Conservation (phyloP, 53 echinoderm and acorn worm species). For the Paracentrotus lividus region DNA sequence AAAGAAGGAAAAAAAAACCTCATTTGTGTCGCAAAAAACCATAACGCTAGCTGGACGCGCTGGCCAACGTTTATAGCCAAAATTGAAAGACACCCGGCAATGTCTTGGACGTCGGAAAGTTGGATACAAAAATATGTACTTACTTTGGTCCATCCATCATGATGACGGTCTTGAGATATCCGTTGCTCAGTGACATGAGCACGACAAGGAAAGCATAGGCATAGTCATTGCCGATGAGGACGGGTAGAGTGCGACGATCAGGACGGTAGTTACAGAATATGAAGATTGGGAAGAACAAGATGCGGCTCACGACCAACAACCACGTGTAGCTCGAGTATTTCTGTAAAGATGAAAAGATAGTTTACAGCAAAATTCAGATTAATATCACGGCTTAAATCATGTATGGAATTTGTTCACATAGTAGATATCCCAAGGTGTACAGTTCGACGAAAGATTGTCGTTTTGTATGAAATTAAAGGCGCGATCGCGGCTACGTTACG, state of each 20-base stretch:
- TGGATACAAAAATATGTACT: conserved; percentile 68
- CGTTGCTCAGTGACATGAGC: conserved; percentile 83
- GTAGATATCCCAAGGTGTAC: no score
- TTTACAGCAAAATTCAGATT: background rate
- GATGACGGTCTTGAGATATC: conserved; percentile 90
- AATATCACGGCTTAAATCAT: no score
- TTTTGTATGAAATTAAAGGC: no score
- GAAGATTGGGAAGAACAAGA: conserved; percentile 89
- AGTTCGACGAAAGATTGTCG: no score
- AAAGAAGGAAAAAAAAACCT: no score
- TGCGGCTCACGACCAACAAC: conserved; percentile 77
- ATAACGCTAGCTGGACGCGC: no score
- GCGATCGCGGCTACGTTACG: no score
- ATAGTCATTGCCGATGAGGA: conserved; percentile 86
- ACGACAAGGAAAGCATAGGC: conserved; percentile 83
- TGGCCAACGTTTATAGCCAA: no score
- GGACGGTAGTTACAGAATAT: conserved; percentile 96
- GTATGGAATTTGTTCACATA: no score
- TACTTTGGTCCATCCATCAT: conserved; percentile 98
- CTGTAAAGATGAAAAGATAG: background rate
- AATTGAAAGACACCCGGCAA: no score
- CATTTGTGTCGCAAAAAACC: no score
- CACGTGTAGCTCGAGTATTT: conserved; percentile 74
- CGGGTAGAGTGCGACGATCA: conserved; percentile 79
- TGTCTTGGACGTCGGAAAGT: no score